Conservation (phyloP, 2,888 invertebrate species). For the Physocephala rufipes region DNA sequence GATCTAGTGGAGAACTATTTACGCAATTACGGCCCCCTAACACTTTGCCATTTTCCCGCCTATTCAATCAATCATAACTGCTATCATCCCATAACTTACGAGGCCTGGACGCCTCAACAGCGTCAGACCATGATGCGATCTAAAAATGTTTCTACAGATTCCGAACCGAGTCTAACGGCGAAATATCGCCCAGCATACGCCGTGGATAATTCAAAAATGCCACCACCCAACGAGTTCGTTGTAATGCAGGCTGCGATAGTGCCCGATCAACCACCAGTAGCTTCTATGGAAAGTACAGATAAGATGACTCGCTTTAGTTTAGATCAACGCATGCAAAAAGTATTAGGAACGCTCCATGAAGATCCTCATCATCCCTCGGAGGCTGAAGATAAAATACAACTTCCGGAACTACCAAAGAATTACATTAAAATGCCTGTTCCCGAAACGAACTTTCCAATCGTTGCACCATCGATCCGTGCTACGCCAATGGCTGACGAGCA, state of each 20-base stretch:
- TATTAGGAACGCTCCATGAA: conserved; percentile 45
- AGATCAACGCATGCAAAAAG: conserved; percentile 46
- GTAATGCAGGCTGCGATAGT: conserved; percentile 41
- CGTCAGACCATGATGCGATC: conserved; percentile 32
- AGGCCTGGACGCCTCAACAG: conserved; percentile 21
- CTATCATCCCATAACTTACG: conserved; percentile 2
- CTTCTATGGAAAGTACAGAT: conserved; percentile 6
- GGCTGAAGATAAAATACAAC: conserved; percentile 7
- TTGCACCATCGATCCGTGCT: not conserved
- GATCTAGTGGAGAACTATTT: conserved; percentile 43
- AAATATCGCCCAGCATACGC: too few species aligned
- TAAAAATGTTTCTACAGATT: conserved; percentile 44
- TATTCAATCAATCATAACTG: conserved; percentile 40
- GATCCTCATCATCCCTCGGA: conserved; percentile 30
- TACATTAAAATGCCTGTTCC: conserved; percentile 33
- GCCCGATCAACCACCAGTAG: conserved; percentile 1
- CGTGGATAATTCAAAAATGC: conserved; percentile 5
- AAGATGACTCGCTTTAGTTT: conserved; percentile 38
- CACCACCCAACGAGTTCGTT: conserved; percentile 42
- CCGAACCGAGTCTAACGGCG: conserved; percentile 42
- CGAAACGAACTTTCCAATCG: not conserved
- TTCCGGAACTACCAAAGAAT: conserved; percentile 34
- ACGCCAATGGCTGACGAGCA: not conserved
- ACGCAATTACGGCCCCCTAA: conserved; percentile 39
- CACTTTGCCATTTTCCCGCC: conserved; percentile 33